A percentile compares a stretch with the other conserved stretches of the same genome.
Conservation (phyloP, 1,140 invertebrate species). For the Wiebesia pumilae region DNA sequence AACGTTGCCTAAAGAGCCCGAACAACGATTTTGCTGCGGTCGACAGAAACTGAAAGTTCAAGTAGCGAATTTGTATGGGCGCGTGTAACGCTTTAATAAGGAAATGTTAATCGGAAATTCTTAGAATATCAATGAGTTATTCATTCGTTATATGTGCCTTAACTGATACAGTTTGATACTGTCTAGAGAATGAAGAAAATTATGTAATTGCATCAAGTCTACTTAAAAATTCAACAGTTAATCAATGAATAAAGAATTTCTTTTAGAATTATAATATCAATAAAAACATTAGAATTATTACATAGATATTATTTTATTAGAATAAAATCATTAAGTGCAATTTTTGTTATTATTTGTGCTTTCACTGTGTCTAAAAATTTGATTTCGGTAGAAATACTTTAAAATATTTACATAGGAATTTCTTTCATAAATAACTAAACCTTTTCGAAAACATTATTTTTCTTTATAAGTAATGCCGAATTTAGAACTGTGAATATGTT, state of each 20-base stretch:
- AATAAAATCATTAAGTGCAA: not conserved
- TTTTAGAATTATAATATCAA: not conserved
- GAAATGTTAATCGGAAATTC: not conserved
- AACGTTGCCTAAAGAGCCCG: constrained; percentile 60
- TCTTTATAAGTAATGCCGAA: no score
- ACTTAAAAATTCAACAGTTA: not conserved
- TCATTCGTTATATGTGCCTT: not conserved
- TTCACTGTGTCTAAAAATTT: no score
- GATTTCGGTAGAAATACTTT: no score
- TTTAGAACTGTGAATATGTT: no score
- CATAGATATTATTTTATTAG: not conserved
- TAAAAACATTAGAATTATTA: constrained; percentile 5
- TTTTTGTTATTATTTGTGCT: not conserved
- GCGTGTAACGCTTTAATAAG: not conserved
- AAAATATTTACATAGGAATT: no score
- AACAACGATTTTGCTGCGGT: constrained; percentile 63
- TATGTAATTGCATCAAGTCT: not conserved
- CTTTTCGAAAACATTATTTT: no score
- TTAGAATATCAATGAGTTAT: not conserved
- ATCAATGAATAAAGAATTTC: not conserved
- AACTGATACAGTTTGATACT: not conserved
- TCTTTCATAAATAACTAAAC: no score
- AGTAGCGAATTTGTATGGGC: constrained; percentile 51
- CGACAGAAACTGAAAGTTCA: constrained; percentile 68
- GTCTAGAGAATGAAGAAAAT: not conserved